phyloP scores from a whole-genome alignment of 1,140 invertebrate species.

The Eulimnadia texana region DNA sequence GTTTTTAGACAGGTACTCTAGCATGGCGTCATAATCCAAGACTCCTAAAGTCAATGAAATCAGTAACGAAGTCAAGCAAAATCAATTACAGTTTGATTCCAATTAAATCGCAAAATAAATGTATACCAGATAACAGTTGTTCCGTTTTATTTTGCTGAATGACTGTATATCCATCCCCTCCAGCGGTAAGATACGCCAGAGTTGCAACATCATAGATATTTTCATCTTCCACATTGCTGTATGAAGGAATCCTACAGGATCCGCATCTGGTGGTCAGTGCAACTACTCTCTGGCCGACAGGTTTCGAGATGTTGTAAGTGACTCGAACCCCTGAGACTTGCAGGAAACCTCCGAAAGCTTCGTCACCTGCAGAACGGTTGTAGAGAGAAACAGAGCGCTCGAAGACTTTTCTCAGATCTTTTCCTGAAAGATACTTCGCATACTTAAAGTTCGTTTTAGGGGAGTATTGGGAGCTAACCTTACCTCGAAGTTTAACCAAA shows the following conservation, averaged over 20 bases:
- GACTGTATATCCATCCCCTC: slow-evolving; percentile 45
- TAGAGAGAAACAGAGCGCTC: slow-evolving; percentile 42
- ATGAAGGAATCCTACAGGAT: slow-evolving; percentile 45
- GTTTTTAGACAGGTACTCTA: slow-evolving; percentile 23
- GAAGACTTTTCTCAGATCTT: slow-evolving; percentile 40
- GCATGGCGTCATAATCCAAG: slow-evolving; percentile 28
- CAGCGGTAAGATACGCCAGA: slow-evolving; percentile 43
- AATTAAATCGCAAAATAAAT: slow-evolving; percentile 26
- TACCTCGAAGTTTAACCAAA: slow-evolving; percentile 32
- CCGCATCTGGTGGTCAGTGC: slow-evolving; percentile 41
- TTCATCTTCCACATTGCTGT: slow-evolving; percentile 31
- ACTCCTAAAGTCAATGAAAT: slow-evolving; percentile 26
- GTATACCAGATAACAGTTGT: slow-evolving; percentile 4
- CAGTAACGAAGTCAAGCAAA: no score
- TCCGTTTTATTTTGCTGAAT: slow-evolving; percentile 24
- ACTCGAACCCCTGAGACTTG: slow-evolving; percentile 33
- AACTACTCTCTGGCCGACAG: slow-evolving; percentile 39
- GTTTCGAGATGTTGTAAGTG: slow-evolving; percentile 33
- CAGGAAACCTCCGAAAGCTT: slow-evolving; percentile 41
- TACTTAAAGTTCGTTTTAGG: neutral
- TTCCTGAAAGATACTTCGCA: slow-evolving; percentile 33
- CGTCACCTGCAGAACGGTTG: slow-evolving; percentile 32
- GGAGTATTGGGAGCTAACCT: neutral
- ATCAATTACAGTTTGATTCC: no score
- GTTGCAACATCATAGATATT: slow-evolving; percentile 32